Percentiles rank a stretch among this genome's conserved stretches.
These are phyloP conservation scores for Ommatoiulus sabulosus DNA, from an alignment of 2,888 invertebrate genomes.

Conservation along the genomic window DNA sequence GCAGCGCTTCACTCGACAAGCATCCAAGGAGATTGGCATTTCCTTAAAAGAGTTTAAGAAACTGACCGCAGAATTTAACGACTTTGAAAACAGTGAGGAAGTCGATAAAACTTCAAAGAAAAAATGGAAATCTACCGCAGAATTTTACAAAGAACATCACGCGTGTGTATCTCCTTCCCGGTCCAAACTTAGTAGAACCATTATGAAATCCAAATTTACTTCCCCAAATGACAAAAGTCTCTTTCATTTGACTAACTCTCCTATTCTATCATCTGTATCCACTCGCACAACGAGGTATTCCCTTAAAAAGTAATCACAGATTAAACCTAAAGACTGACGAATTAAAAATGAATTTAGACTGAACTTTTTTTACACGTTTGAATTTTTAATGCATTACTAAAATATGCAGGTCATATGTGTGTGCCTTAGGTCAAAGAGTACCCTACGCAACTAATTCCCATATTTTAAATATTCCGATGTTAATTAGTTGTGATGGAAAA, in stretches of 20 bases:
- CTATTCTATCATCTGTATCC: neutral
- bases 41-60: constrained; percentile 22
- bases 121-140: neutral
- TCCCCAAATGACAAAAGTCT: constrained; percentile 14
- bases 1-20: constrained; percentile 44
- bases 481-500: neutral
- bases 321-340: neutral
- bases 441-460: neutral
- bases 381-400: neutral
- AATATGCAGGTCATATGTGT: neutral
- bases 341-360: neutral
- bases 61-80: neutral
- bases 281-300: constrained; percentile 11
- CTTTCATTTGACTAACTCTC: constrained; percentile 52
- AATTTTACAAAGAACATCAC: neutral
- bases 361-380: neutral
- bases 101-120: neutral
- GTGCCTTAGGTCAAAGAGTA: neutral
- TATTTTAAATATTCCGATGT: neutral
- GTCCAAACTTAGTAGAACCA: neutral
- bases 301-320: neutral
- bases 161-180: neutral
- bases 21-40: constrained; percentile 52
- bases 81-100: neutral
- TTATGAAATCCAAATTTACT: constrained; percentile 25